Evolutionary conservation across 64 coral and sea anemone genomes (phyloP), one percentile per base, ranked within the genome.

Genomic region (Acropora tenuis): DNA sequence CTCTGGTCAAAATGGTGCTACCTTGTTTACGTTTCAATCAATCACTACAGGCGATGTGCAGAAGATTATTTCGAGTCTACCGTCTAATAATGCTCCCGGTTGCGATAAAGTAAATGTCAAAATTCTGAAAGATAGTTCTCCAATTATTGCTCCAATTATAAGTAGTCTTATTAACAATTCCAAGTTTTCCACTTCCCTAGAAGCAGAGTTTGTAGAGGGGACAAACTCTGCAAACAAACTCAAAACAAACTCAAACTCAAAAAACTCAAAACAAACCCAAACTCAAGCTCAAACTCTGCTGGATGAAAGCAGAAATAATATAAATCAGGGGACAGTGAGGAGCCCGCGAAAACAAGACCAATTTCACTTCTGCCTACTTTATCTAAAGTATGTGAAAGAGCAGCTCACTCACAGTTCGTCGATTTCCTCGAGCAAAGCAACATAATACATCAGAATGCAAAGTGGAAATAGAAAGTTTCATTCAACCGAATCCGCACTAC

Each of bases 221-320:
- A n/a, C n/a, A n/a, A n/a, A n/a, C n/a, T n/a, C n/a, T n/a, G n/a
- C n/a, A n/a, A n/a, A n/a, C n/a, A n/a, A n/a, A n/a, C n/a, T n/a
- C n/a, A n/a, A n/a, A n/a, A n/a, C n/a, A n/a, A n/a, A n/a, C n/a
- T n/a, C n/a, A n/a, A n/a, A n/a, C n/a, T n/a, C n/a, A n/a, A n/a
- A n/a, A n/a, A n/a, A n/a, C n/a, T n/a, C n/a, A n/a, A n/a, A n/a
- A n/a, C n/a, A n/a, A n/a, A n/a, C n/a, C n/a, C n/a, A n/a, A n/a
- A n/a, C n/a, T n/a, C n/a, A n/a, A n/a, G n/a, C n/a, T n/a, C n/a
- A n/a, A n/a, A n/a, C n/a, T n/a, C n/a, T n/a, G n/a, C n/a, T n/a
- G n/a, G n/a, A n/a, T n/a, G n/a, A 77, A 52, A 44, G 86, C 92
- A 44, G 86, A 94, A 83, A 86, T 89, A n/a, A n/a, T n/a, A n/a